Conservation (phyloP, 2,888 invertebrate genomes). For the Meteorus cinctellus region DNA sequence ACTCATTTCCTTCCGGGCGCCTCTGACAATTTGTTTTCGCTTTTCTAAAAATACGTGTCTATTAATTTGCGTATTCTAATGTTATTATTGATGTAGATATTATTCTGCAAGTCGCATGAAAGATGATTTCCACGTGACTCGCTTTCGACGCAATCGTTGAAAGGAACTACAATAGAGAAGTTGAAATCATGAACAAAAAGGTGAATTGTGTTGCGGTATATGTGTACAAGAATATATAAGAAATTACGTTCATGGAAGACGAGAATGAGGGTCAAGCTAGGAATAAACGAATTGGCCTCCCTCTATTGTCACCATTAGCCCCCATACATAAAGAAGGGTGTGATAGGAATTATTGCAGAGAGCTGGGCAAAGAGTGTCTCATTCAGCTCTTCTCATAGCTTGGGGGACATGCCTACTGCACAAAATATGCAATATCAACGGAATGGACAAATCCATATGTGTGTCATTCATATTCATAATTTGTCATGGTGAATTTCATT, state of each 20-base stretch:
- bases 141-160: neutral
- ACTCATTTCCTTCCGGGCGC: slow-evolving; percentile 60
- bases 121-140: slow-evolving; percentile 16
- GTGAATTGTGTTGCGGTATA: slow-evolving; percentile 8
- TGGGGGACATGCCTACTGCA: slow-evolving; percentile 19
- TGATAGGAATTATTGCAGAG: neutral
- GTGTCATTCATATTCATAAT: neutral
- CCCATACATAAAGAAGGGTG: slow-evolving; percentile 2
- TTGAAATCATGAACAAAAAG: neutral
- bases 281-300: slow-evolving; percentile 28
- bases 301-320: slow-evolving; percentile 37
- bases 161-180: neutral
- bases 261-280: slow-evolving; percentile 29
- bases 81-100: neutral
- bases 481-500: neutral
- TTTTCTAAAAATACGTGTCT: slow-evolving; percentile 58
- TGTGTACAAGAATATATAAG: slow-evolving; percentile 1
- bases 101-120: neutral
- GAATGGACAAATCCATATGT: neutral
- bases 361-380: slow-evolving; percentile 32
- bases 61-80: neutral
- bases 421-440: neutral
- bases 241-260: slow-evolving; percentile 23
- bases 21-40: slow-evolving; percentile 63
- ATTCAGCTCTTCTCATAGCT: slow-evolving; percentile 28